Percentiles rank a stretch among this genome's conserved stretches.
phyloP scores from a whole-genome alignment of 1,140 invertebrate species.

The Sycophila sp. region DNA sequence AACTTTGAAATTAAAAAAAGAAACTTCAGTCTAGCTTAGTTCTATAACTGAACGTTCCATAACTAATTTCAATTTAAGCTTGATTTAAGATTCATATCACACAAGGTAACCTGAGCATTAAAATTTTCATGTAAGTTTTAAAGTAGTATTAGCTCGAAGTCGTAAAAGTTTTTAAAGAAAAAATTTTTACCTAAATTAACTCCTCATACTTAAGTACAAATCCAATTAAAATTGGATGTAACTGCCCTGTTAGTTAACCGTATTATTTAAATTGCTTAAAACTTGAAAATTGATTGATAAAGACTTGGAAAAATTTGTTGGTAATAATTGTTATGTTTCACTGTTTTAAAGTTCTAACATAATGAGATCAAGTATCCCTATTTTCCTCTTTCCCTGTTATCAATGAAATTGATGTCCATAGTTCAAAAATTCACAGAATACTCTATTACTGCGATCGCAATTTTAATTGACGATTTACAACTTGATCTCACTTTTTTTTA shows the following conservation, averaged over 20 bases:
- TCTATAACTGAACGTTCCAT: background rate
- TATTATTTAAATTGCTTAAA: no score
- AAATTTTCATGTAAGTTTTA: background rate
- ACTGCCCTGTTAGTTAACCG: no score
- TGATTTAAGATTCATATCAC: background rate
- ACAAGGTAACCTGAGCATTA: slow-evolving; percentile 5
- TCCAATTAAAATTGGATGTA: no score
- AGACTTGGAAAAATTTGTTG: no score
- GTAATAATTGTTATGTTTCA: background rate
- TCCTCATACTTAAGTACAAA: background rate
- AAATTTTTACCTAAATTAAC: background rate
- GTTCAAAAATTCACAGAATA: background rate
- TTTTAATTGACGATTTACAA: background rate
- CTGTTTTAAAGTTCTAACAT: background rate
- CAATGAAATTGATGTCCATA: background rate
- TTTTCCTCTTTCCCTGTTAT: background rate
- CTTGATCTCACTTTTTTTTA: background rate
- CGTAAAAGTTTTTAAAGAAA: background rate
- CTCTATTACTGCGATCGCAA: background rate
- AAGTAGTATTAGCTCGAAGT: background rate
- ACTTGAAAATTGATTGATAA: background rate
- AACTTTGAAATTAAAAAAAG: background rate
- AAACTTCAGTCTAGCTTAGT: background rate
- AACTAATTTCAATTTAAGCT: background rate
- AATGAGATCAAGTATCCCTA: background rate